These are phyloP conservation scores for Fabriciana adippe DNA, from an alignment of 2,888 invertebrate genomes.

Conservation along the genomic window DNA sequence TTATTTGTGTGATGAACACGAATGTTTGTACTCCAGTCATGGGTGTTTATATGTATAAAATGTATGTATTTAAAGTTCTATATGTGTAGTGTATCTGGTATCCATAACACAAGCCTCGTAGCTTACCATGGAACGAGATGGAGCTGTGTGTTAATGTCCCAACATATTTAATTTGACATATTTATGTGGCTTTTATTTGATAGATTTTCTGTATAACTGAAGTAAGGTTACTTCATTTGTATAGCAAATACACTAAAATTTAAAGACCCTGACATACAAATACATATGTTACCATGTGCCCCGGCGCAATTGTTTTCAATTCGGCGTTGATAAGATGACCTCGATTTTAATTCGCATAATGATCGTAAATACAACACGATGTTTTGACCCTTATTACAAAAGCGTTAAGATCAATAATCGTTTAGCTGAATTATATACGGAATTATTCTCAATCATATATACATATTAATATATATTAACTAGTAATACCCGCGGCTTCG, in stretches of 20 bases:
- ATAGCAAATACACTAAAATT: background rate
- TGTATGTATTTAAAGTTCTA: no score
- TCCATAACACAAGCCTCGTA: no score
- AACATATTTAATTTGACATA: no score
- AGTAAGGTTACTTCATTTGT: background rate
- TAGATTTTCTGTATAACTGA: no score
- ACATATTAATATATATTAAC: constrained; percentile 10
- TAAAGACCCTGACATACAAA: constrained; percentile 38
- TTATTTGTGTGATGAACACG: no score
- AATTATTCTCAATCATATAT: constrained; percentile 17
- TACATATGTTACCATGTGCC: constrained; percentile 24
- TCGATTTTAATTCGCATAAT: constrained; percentile 39
- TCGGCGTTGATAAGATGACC: constrained; percentile 42
- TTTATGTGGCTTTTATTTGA: no score
- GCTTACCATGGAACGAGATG: no score
- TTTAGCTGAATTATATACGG: background rate
- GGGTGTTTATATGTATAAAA: no score
- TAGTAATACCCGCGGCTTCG: no score
- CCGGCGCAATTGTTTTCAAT: constrained; percentile 41
- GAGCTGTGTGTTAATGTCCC: no score
- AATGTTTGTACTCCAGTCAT: no score
- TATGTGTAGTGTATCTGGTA: no score
- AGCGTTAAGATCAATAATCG: background rate
- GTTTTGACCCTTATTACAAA: constrained; percentile 7
- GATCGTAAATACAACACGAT: background rate